phyloP scores from a whole-genome alignment of 2,113 vertebrate genomes.

The Brienomyrus brachyistius region DNA sequence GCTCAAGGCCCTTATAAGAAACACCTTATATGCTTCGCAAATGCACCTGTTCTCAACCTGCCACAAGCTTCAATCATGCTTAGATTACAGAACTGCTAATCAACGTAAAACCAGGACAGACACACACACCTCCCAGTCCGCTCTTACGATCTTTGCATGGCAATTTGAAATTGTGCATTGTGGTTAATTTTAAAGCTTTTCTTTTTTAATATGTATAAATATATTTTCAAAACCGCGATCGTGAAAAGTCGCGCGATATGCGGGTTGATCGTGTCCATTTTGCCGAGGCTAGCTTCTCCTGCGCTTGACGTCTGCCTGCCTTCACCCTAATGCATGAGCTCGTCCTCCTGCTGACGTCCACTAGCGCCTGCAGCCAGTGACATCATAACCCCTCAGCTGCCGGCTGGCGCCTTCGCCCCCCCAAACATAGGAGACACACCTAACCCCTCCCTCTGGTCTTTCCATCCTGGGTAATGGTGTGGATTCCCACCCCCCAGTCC shows the following conservation, averaged over 20 bases:
- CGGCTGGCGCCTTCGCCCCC: background rate
- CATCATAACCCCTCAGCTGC: background rate
- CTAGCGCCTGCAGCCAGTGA: background rate
- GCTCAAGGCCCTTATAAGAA: background rate
- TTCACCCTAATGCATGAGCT: background rate
- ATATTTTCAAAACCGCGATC: background rate
- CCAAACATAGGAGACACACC: background rate
- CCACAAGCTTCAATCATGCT: background rate
- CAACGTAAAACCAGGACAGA: too few relatives aligned
- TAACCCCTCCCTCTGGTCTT: background rate
- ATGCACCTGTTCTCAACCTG: background rate
- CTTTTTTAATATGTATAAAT: background rate
- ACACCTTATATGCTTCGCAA: background rate
- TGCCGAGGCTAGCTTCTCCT: background rate
- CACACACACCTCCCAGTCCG: too few relatives aligned
- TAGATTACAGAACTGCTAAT: background rate
- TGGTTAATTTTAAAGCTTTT: background rate
- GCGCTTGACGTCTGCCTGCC: background rate
- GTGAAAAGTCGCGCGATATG: too few relatives aligned
- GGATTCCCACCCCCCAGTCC: background rate
- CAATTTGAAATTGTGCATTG: background rate
- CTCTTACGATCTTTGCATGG: too few relatives aligned
- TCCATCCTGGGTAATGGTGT: background rate
- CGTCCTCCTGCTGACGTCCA: background rate
- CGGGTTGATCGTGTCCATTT: background rate